These are phyloP conservation scores for Torymus tubicola DNA, from an alignment of 2,888 invertebrate genomes.

Conservation along the genomic window DNA sequence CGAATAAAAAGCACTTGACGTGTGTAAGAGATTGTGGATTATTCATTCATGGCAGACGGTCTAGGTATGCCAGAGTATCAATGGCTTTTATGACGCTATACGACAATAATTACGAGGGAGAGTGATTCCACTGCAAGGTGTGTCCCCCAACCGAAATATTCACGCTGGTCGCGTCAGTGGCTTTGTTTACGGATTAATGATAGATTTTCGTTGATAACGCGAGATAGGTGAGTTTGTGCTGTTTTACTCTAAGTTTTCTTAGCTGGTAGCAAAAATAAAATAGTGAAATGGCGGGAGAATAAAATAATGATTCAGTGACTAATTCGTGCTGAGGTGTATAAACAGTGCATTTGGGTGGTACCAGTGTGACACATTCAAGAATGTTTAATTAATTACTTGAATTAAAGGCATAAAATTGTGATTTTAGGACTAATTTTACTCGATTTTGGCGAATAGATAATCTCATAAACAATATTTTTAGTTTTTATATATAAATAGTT, in stretches of 20 bases:
- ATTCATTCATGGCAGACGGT: background rate
- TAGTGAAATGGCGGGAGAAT: background rate
- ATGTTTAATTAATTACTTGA: constrained; percentile 20
- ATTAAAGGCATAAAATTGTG: background rate
- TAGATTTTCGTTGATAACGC: constrained; percentile 8
- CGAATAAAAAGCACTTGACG: background rate
- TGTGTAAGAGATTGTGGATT: too few relatives aligned
- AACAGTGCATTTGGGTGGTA: constrained; percentile 42
- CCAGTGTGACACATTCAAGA: constrained; percentile 47
- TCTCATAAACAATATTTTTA: too few relatives aligned
- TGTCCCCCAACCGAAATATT: constrained; percentile 25
- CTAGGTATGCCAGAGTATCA: constrained; percentile 3
- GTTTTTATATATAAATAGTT: too few relatives aligned
- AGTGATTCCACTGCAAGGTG: constrained; percentile 28
- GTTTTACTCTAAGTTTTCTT: background rate
- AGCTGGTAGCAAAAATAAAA: background rate
- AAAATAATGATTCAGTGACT: constrained; percentile 8
- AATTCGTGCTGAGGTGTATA: constrained; percentile 35
- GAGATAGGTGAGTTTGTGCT: constrained; percentile 25
- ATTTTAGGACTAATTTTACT: too few relatives aligned
- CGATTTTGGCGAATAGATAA: too few relatives aligned
- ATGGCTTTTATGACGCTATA: background rate
- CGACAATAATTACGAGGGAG: background rate
- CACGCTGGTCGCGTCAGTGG: constrained; percentile 15
- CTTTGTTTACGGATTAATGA: constrained; percentile 24